Evolutionary conservation across 2,113 vertebrate genomes (phyloP).

Genomic region (Calidris pygmaea): DNA sequence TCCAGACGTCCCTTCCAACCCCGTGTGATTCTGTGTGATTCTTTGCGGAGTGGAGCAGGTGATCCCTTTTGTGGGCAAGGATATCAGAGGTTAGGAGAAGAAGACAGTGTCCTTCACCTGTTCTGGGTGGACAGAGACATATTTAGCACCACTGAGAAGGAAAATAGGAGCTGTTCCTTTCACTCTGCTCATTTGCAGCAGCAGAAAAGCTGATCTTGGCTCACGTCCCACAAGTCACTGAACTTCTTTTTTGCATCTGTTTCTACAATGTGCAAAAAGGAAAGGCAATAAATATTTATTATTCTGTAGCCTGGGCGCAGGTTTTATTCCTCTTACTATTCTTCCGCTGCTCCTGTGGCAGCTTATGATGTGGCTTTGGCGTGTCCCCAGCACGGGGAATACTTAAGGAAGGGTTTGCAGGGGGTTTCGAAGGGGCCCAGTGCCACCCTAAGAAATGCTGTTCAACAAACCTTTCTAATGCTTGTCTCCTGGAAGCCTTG

Average conservation of each 20-base stretch:
- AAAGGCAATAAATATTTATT: conserved; percentile 46
- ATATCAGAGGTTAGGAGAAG: background rate
- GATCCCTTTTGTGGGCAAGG: background rate
- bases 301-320: background rate
- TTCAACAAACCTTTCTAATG: background rate
- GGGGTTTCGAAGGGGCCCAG: background rate
- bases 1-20: too few relatives aligned
- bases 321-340: background rate
- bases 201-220: background rate
- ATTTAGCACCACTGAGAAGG: background rate
- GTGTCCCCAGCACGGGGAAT: background rate
- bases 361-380: background rate
- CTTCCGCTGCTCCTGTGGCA: background rate
- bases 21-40: too few relatives aligned
- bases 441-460: background rate
- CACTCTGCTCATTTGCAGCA: background rate
- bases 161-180: background rate
- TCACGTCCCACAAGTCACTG: background rate
- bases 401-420: background rate
- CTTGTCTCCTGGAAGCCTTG: background rate
- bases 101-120: background rate
- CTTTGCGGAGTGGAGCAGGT: background rate
- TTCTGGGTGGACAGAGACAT: background rate
- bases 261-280: background rate
- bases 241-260: background rate